Percentiles rank a stretch among this genome's conserved stretches.
Conservation (phyloP, 1,140 invertebrate species). For the Nebria ingens region DNA sequence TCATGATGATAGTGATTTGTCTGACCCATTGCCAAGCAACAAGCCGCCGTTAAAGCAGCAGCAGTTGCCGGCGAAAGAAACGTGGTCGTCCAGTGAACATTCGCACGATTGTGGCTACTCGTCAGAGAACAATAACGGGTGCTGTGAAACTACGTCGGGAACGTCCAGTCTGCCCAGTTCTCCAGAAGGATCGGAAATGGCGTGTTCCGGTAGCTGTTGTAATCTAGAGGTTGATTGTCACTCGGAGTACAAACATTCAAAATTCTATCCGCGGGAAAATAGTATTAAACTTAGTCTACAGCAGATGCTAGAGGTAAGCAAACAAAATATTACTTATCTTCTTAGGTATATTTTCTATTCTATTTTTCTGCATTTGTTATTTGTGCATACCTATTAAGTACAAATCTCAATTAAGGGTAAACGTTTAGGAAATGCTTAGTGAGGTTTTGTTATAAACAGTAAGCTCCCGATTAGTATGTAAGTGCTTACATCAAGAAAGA, state of each 20-base stretch:
- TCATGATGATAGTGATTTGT: slow-evolving; percentile 9
- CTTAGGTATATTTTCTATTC: no score
- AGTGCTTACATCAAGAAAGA: no score
- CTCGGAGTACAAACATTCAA: slow-evolving; percentile 30
- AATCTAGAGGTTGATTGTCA: slow-evolving; percentile 56
- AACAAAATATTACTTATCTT: no score
- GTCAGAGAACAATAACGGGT: slow-evolving; percentile 63
- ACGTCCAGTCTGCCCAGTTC: slow-evolving; percentile 63
- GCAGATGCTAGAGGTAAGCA: slow-evolving; percentile 58
- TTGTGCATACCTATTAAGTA: no score
- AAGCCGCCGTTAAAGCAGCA: not conserved
- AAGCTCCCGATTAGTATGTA: no score
- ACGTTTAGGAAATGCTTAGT: no score
- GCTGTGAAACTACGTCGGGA: slow-evolving; percentile 47
- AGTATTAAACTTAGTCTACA: slow-evolving; percentile 46
- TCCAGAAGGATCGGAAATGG: slow-evolving; percentile 74
- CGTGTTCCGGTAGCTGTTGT: slow-evolving; percentile 73
- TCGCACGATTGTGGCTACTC: slow-evolving; percentile 78
- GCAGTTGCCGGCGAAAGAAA: slow-evolving; percentile 26
- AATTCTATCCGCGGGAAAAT: slow-evolving; percentile 35
- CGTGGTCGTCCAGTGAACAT: slow-evolving; percentile 52
- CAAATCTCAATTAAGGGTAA: no score
- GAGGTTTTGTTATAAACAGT: no score
- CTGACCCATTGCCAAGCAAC: not conserved
- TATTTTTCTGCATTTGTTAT: no score